phyloP scores from a whole-genome alignment of 1,140 invertebrate genomes.

The Platyscapa corneri region DNA sequence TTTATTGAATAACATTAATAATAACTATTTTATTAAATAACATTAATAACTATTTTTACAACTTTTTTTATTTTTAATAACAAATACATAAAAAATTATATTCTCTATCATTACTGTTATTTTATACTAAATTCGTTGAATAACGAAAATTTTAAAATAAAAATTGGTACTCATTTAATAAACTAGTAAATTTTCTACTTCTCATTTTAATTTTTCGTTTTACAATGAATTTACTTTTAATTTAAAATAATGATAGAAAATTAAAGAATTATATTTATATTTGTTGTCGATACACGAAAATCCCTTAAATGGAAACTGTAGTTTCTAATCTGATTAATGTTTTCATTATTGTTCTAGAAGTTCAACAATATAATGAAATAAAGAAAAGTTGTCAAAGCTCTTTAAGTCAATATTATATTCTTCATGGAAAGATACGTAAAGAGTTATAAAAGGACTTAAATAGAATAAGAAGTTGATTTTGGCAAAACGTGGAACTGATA shows the following conservation, averaged over 20 bases:
- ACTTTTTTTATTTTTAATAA: background rate
- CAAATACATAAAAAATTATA: background rate
- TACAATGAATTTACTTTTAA: too few species aligned
- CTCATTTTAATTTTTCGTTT: too few species aligned
- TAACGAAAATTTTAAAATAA: background rate
- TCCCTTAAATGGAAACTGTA: background rate
- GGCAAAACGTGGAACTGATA: too few species aligned
- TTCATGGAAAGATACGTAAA: too few species aligned
- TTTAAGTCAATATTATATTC: too few species aligned
- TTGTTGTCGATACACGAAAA: background rate
- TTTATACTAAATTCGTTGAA: background rate
- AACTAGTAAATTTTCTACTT: too few species aligned
- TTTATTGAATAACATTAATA: slow-evolving; percentile 6
- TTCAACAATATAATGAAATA: background rate
- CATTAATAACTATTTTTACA: slow-evolving; percentile 6
- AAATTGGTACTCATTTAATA: background rate
- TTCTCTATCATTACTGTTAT: background rate
- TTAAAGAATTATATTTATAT: background rate
- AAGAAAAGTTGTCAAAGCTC: background rate
- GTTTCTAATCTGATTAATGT: background rate
- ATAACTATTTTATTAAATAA: slow-evolving; percentile 5
- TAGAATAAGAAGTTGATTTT: too few species aligned
- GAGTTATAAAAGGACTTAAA: too few species aligned
- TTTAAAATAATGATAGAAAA: too few species aligned
- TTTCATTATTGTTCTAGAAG: background rate